Evolutionary conservation across 2,113 vertebrate genomes (phyloP), one percentile per base, ranked within the genome.

Genomic region (Hemichromis elongatus): DNA sequence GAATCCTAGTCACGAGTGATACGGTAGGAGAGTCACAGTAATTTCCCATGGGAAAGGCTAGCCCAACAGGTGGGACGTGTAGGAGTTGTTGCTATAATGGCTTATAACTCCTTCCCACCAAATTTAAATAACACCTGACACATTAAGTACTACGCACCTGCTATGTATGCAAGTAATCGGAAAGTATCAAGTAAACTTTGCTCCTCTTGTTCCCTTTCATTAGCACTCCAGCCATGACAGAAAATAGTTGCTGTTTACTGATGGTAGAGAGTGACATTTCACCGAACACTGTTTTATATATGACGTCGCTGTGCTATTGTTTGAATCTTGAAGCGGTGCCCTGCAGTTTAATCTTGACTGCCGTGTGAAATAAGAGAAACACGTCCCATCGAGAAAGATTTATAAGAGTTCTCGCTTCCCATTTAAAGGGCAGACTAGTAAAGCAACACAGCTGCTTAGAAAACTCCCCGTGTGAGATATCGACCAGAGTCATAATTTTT

Each of bases 401-500:
- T 77, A 53, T 28, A 78, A 79, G 42, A 75, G 78, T 86, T 85
- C 37, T 21, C 5, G 1, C 24, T 56, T 80, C 2, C 9, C 21
- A 63, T 82, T 83, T 53, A 70, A 82, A 89, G 28, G 54, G 55
- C 30, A 81, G 82, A 53, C 12, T 4, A 45, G 16, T 45, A 47
- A n/a, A 33, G 70, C 6, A 75, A 77, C 50, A 82, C 33, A 63
- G n/a, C 26, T 82, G 63, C 79, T 66, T 40, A 28, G 26, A 70
- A 81, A 78, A 79, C 24, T 18, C 53, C n/a, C n/a, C 21, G 35
- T 80, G 47, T 81, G 53, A 21, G 19, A 57, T 26, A 57, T 57
- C 59, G 88, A 81, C 61, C 73, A 19, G 13, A 35, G 50, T 57
- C 16, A 30, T 45, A 68, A 35, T 88, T 89, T 87, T 21, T 82